Evolutionary conservation across 2,113 vertebrate genomes (phyloP), one percentile per base, ranked within the genome.

Genomic region (Chaenocephalus aceratus): DNA sequence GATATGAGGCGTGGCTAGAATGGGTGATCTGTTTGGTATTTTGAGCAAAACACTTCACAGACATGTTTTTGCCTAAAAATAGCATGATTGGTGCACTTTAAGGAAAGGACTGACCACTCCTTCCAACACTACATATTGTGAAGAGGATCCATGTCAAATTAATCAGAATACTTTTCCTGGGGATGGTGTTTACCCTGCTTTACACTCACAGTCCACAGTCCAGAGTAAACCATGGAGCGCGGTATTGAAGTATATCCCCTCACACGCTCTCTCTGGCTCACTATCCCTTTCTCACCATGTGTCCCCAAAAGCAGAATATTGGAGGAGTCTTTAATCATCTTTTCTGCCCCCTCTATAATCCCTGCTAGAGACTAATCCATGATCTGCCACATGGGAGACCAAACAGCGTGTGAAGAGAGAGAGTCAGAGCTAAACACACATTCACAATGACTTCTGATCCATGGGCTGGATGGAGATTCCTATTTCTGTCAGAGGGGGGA

Each of bases 341-440:
- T 92, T 88, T 91, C 91, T 88, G 85, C 85, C 88, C 79, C 86
- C 86, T 89, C 87, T 53, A 83, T 94, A 93, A 94, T 93, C 87
- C 80, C 72, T 81, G 84, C 87, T 82, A 66, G 75, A 89, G 80
- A 77, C 82, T 90, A 91, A 91, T 92, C 89, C 90, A 72, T 88
- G 89, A 91, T 88, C 82, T 75, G 68, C 61, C 79, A 92, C 87
- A 84, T 77, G 69, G 71, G 75, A 78, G 72, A 88, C 75, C 77
- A 74, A 52, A 72, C 76, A 75, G 26, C 4, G 76, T 83, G 77
- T 70, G 70, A 48, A 68, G 8, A 18, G 48, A 18, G 21, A 62
- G 54, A 53, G 53, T 41, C 14, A 51, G 16, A 21, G 41, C 53
- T 46, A 63, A 64, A 45, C 46, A 41, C n/a, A 7, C 75, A 78